phyloP scores from a whole-genome alignment of 2,888 invertebrate genomes.

The Melanophora roralis region DNA sequence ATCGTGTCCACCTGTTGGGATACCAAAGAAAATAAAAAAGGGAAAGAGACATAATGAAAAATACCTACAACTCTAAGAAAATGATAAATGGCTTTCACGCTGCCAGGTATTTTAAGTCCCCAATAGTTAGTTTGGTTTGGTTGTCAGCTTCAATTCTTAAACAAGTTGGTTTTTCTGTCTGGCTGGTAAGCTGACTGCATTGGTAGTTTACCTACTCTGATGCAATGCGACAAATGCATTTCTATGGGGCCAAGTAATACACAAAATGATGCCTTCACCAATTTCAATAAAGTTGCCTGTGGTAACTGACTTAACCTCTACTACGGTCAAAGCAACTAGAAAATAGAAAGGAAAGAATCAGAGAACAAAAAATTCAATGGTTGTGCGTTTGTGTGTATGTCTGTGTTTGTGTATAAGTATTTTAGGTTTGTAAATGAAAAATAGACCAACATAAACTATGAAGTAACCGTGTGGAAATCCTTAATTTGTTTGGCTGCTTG shows the following conservation, averaged over 20 bases:
- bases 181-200: constrained; percentile 17
- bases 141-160: constrained; percentile 42
- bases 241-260: constrained; percentile 53
- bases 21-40: not conserved
- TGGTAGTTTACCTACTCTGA: constrained; percentile 33
- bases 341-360: not conserved
- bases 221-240: constrained; percentile 63
- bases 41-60: not conserved
- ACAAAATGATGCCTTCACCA: constrained; percentile 52
- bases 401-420: not conserved
- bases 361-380: not conserved
- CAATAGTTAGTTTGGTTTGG: constrained; percentile 57
- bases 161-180: constrained; percentile 25
- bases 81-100: constrained; percentile 63
- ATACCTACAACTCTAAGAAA: constrained; percentile 53
- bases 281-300: constrained; percentile 57
- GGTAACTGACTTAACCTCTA: constrained; percentile 49
- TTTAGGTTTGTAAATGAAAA: not conserved
- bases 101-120: constrained; percentile 61
- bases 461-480: not conserved
- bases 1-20: constrained; percentile 61
- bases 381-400: not conserved
- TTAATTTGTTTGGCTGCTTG: constrained; percentile 5
- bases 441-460: not conserved
- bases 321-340: not conserved